Evolutionary conservation across 2,797 vertebrate genomes (phyloP).

Genomic region (Typhlichthys eigenmanni): DNA sequence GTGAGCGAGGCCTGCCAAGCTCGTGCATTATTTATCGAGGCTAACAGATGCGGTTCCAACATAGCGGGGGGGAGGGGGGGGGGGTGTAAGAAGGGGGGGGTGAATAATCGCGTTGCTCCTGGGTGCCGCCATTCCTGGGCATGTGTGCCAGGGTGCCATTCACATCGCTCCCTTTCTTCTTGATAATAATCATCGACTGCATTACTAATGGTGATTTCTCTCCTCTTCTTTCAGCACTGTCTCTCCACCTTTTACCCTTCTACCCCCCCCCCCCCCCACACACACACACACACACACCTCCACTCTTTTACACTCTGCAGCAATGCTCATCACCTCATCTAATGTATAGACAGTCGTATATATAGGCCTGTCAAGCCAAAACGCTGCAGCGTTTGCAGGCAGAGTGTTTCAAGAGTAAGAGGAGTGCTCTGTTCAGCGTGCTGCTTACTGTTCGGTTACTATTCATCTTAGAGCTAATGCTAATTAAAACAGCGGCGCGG

Average conservation of each 20-base stretch:
- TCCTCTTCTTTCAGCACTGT: slow-evolving; percentile 25
- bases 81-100: slow-evolving; percentile 31
- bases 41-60: slow-evolving; percentile 61
- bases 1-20: slow-evolving; percentile 53
- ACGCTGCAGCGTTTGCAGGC: slow-evolving; percentile 37
- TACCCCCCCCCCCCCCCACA: neutral
- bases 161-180: slow-evolving; percentile 44
- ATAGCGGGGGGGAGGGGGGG: slow-evolving; percentile 42
- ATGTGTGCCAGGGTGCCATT: slow-evolving; percentile 52
- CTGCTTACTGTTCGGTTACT: neutral
- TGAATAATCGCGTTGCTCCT: slow-evolving; percentile 57
- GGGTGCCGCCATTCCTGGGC: slow-evolving; percentile 42
- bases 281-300: slow-evolving; percentile 4
- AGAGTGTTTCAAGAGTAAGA: slow-evolving; percentile 35
- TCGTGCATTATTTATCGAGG: slow-evolving; percentile 69
- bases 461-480: slow-evolving; percentile 36
- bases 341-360: slow-evolving; percentile 46
- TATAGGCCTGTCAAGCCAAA: slow-evolving; percentile 46
- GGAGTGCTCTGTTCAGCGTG: slow-evolving; percentile 22
- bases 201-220: slow-evolving; percentile 61
- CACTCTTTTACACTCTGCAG: slow-evolving; percentile 27
- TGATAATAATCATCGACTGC: slow-evolving; percentile 67
- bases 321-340: slow-evolving; percentile 39
- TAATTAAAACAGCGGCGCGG: slow-evolving; percentile 62
- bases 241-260: slow-evolving; percentile 28